Base-by-base conservation (phyloP, 2,797 vertebrate species). In the Pangasius sanitwongsei region DNA sequence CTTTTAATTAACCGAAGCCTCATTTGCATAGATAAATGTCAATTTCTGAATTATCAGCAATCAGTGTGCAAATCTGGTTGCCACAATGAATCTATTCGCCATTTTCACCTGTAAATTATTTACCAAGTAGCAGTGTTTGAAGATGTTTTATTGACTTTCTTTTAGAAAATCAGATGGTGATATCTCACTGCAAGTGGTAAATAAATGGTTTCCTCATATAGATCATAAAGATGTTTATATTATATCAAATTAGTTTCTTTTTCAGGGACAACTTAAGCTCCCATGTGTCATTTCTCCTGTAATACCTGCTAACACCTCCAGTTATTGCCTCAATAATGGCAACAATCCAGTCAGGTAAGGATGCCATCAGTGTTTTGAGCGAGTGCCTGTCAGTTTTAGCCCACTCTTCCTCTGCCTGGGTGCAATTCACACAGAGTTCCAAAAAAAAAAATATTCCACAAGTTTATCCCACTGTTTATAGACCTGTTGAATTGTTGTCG, bases 1-100 rank as follows among this genome's bases (percentile, higher is more conserved):
- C 37, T 83, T 48, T 65, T 83, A 83, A 83, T 83, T 63, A 83
- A 83, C 57, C 23, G 7, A 1, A 48, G 15, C 12, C 15, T 65
- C 37, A 83, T 83, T 83, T 65, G 37, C 81, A 83, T 83, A n/a
- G 41, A 83, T 65, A 83, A 83, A 83, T 83, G 81, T 83, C 81
- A 83, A 83, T 83, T 63, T 65, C 59, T 65, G 1, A 83, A 83
- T 65, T 65, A 83, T 44, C 81, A 83, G 59, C 81, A 63, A 63
- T 65, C 41, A 28, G 2, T 83, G 44, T 44, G 59, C 81, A 83
- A 83, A 65, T 41, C 48, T 83, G 59, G 37, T 65, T n/a, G 13
- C 65, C 59, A 83, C 48, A 44, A 83, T 41, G 55, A 83, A 63
- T 48, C 59, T 48, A 20, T 83, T 44, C 12, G 6, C 25, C 57